Evolutionary conservation across 2,113 vertebrate species (phyloP).

Genomic region (Calypte anna): DNA sequence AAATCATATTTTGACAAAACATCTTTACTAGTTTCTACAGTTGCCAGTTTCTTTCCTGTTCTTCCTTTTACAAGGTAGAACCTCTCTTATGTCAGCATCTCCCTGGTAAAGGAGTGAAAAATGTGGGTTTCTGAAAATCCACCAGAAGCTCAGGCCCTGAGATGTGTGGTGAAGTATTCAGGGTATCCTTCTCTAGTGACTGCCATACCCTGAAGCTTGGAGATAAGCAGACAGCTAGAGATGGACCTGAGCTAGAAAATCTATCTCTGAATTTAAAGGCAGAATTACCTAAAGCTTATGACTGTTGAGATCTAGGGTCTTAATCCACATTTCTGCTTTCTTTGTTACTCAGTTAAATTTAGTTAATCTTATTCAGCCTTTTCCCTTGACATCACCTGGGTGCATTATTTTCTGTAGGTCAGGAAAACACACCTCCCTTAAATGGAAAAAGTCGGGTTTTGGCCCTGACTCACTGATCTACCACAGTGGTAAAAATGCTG

Average conservation of each 20-base stretch:
- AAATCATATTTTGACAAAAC: background rate
- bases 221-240: background rate
- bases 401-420: background rate
- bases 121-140: background rate
- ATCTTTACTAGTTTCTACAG: background rate
- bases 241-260: background rate
- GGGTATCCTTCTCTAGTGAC: background rate
- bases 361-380: background rate
- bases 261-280: background rate
- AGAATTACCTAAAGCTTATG: background rate
- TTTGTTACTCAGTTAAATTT: background rate
- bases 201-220: background rate
- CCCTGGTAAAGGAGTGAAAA: background rate
- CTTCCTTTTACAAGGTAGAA: background rate
- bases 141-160: background rate
- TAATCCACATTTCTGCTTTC: background rate
- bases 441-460: background rate
- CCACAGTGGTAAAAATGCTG: background rate
- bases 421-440: background rate
- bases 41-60: background rate
- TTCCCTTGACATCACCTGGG: background rate
- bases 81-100: background rate
- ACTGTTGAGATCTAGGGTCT: background rate
- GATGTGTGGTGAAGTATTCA: background rate
- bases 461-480: background rate